A percentile compares a stretch with the other conserved stretches of the same genome.
phyloP scores from a whole-genome alignment of 2,797 vertebrate species.

The Pseudomugil gertrudae region DNA sequence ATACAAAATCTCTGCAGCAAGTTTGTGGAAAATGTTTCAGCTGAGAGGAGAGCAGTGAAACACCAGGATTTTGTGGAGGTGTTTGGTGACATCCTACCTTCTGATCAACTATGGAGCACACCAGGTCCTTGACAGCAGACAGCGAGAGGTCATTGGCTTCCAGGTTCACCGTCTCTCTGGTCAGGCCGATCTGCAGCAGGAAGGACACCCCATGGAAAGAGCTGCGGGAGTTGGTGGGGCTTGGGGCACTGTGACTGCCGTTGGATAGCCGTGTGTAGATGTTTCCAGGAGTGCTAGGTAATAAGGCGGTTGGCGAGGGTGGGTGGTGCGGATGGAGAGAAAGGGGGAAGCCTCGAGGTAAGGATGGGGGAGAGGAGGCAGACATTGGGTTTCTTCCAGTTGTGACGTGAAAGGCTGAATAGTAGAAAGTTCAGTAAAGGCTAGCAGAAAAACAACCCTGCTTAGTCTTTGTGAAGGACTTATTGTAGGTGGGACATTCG shows the following conservation, averaged over 20 bases:
- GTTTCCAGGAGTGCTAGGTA: conserved; percentile 84
- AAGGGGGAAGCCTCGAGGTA: conserved; percentile 91
- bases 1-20: conserved; percentile 18
- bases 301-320: conserved; percentile 81
- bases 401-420: conserved; percentile 66
- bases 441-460: conserved; percentile 24
- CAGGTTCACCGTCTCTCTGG: conserved; percentile 93
- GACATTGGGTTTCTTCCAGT: conserved; percentile 91
- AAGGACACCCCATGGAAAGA: conserved; percentile 95
- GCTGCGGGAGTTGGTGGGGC: conserved; percentile 91
- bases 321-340: conserved; percentile 85
- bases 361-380: conserved; percentile 93
- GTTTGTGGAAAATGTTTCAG: conserved; percentile 11
- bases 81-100: conserved; percentile 84
- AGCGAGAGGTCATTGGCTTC: conserved; percentile 93
- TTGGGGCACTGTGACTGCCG: conserved; percentile 92
- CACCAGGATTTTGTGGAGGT: neutral
- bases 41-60: conserved; percentile 7
- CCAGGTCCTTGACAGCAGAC: conserved; percentile 93
- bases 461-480: conserved; percentile 17
- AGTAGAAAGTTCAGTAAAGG: conserved; percentile 53
- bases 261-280: conserved; percentile 91
- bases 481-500: conserved; percentile 20
- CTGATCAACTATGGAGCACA: conserved; percentile 98
- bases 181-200: conserved; percentile 96